phyloP scores from a whole-genome alignment of 2,797 vertebrate species.

The Acanthis flammea region DNA sequence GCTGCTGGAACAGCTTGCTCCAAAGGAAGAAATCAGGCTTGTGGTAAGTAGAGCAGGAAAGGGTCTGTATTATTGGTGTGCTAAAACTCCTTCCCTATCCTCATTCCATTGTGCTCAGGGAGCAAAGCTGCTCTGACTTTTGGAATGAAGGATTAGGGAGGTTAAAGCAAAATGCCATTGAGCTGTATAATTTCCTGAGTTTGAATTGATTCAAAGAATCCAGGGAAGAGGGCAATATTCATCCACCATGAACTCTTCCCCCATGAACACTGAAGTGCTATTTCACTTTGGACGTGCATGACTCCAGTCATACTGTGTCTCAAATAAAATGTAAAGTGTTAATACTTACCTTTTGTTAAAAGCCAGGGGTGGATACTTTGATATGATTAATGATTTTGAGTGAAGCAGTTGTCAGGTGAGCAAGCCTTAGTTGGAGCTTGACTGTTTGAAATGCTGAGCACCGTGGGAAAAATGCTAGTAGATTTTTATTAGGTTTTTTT shows the following conservation, averaged over 20 bases:
- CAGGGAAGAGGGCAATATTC: not conserved
- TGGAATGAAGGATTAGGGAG: not conserved
- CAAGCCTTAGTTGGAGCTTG: not conserved
- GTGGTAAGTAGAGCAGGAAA: conserved; percentile 84
- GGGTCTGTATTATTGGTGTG: not conserved
- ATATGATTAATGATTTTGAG: not conserved
- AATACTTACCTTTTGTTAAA: not conserved
- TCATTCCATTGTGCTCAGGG: not conserved
- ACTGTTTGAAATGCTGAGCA: not conserved
- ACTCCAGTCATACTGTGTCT: not conserved
- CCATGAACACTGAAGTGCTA: not conserved
- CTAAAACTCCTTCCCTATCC: not conserved
- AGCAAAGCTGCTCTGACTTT: not conserved
- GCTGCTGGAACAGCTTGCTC: conserved; percentile 92
- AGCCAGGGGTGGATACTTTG: not conserved
- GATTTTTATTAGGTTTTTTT: not conserved
- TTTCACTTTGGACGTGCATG: not conserved
- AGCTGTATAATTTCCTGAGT: not conserved
- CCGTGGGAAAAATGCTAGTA: not conserved
- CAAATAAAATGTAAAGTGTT: not conserved
- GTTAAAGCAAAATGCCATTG: not conserved
- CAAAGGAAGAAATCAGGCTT: conserved; percentile 92
- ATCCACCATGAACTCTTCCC: not conserved
- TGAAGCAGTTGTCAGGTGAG: not conserved
- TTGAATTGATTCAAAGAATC: not conserved